phyloP scores from a whole-genome alignment of 2,888 invertebrate species.

The Phoronis australis region DNA sequence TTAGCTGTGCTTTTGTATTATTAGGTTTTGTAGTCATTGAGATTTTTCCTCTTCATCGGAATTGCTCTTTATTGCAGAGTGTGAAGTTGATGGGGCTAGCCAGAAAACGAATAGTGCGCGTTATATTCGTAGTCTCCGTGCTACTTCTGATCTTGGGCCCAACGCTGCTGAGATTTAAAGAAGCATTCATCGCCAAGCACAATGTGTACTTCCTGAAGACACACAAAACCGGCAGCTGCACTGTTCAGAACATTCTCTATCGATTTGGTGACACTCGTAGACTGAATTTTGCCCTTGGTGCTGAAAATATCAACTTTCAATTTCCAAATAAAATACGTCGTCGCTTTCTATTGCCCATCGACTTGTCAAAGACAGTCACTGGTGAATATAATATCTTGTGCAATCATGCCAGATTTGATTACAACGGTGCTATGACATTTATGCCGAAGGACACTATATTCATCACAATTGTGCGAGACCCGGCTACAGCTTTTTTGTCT shows the following conservation, averaged over 20 bases:
- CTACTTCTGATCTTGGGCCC: no score
- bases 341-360: no score
- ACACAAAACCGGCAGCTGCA: slow-evolving; percentile 14
- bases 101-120: no score
- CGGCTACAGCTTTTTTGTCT: neutral
- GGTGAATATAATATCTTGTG: slow-evolving; percentile 1
- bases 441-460: slow-evolving; percentile 3
- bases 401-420: slow-evolving; percentile 4
- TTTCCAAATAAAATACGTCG: no score
- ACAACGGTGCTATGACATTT: neutral
- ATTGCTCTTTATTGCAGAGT: no score
- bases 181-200: no score
- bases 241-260: slow-evolving; percentile 10
- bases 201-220: slow-evolving; percentile 12
- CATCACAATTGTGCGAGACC: slow-evolving; percentile 7
- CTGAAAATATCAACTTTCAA: neutral
- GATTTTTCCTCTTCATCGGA: no score
- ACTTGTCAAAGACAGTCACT: neutral
- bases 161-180: no score
- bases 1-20: no score
- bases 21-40: no score
- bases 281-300: slow-evolving; percentile 7
- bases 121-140: no score
- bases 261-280: slow-evolving; percentile 6
- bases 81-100: no score